Percentiles rank a stretch among this genome's conserved stretches.
Conservation (phyloP, 2,797 vertebrate genomes). For the Channallabes apus region DNA sequence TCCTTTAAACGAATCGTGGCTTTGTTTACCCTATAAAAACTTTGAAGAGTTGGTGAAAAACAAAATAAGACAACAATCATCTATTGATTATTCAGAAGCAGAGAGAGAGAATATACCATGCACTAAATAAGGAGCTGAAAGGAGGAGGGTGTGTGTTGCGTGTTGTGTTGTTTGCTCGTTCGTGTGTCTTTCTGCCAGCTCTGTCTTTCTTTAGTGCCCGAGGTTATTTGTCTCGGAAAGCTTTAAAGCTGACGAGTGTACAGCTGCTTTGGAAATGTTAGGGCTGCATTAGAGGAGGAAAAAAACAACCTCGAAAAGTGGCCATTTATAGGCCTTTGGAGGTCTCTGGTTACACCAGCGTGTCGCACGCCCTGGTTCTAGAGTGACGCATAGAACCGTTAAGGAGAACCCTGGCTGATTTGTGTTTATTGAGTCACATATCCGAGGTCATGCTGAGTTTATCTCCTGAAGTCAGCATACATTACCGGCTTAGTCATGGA, state of each 20-base stretch:
- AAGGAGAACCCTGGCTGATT: slow-evolving; percentile 40
- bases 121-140: background rate
- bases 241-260: background rate
- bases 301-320: background rate
- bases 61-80: background rate
- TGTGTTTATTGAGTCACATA: slow-evolving; percentile 43
- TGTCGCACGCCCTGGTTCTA: background rate
- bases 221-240: slow-evolving; percentile 13
- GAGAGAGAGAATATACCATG: background rate
- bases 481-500: slow-evolving; percentile 47
- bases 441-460: slow-evolving; percentile 36
- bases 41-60: background rate
- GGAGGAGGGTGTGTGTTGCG: background rate
- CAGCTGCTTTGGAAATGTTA: slow-evolving; percentile 12
- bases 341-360: background rate
- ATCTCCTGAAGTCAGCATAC: slow-evolving; percentile 49
- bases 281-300: background rate
- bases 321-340: background rate
- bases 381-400: background rate
- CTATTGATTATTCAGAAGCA: background rate
- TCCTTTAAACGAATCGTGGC: background rate
- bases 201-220: background rate
- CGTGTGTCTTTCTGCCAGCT: no score
- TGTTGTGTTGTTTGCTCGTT: background rate
- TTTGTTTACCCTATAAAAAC: background rate